Evolutionary conservation across 2,797 vertebrate species (phyloP), one percentile per base, ranked within the genome.

Genomic region (Dicrostonyx torquatus): DNA sequence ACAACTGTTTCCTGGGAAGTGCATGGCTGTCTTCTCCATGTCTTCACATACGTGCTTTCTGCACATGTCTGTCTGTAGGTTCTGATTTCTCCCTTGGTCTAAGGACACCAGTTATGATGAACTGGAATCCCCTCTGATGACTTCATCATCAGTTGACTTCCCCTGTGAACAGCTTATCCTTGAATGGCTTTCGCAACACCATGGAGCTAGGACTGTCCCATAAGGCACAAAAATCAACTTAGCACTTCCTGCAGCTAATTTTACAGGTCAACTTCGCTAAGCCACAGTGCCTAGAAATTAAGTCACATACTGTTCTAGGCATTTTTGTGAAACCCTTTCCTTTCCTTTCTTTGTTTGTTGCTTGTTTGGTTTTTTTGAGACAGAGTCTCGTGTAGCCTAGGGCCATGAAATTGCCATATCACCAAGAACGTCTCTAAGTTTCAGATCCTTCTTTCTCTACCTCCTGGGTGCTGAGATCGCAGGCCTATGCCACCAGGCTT

Each of bases 231-330:
- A 79, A 1, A 45, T 79, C 12, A n/a, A 55, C 53, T 92, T 80
- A 87, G 66, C 29, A 80, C 43, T 53, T 58, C 37, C 91, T 90
- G 22, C 60, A 2, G 45, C 91, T 93, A 72, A 66, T 89, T 93
- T 86, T 37, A 29, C 40, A 40, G 50, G 84, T 82, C 84, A 89
- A 22, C 62, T 73, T 82, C 8, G 10, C 70, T 66, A 85, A 60
- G 83, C 37, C 78, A 77, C 2, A 0, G 8, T 37, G 43, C 5
- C 14, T 22, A 84, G 45, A 45, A 76, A 88, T 76, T 88, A 75
- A 73, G 62, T 92, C 53, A 10, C 31, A 93, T 22, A 4, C 43
- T 70, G 90, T 77, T 66, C 48, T 80, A 77, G 45, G 48, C 45
- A 10, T 90, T 89, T 90, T 60, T 40, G 11, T 34, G 34, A 76